These are phyloP conservation scores for Montipora capricornis DNA, from an alignment of 64 coral and sea anemone genomes.

Conservation along the genomic window DNA sequence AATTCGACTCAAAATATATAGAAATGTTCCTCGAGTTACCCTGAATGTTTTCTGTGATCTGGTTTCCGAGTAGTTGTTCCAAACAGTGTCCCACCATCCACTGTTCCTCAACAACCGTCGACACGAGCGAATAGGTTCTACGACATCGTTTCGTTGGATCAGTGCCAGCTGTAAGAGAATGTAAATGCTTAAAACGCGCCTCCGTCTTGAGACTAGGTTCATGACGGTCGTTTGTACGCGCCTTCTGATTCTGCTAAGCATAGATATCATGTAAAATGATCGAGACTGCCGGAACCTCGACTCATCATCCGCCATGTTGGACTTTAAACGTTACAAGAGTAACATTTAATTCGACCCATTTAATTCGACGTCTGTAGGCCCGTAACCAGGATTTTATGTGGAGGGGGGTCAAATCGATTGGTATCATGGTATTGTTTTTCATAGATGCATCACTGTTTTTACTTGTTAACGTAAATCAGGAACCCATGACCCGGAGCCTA, in stretches of 20 bases:
- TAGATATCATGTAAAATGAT: not conserved
- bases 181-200: not conserved
- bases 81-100: not conserved
- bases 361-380: conserved; percentile 18
- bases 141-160: conserved; percentile 5
- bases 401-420: no score
- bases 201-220: not conserved
- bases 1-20: not conserved
- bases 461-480: no score
- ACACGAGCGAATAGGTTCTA: not conserved
- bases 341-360: not conserved
- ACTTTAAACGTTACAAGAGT: not conserved
- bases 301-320: not conserved
- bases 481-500: no score
- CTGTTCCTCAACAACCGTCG: not conserved
- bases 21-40: conserved; percentile 24
- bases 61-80: not conserved
- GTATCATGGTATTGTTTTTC: no score
- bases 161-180: not conserved
- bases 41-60: conserved; percentile 42
- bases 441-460: no score
- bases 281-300: not conserved
- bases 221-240: no score
- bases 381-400: no score
- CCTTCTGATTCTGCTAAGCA: not conserved